Evolutionary conservation across 2,113 vertebrate genomes (phyloP), one percentile per base, ranked within the genome.

Genomic region (Erythrolamprus reginae): DNA sequence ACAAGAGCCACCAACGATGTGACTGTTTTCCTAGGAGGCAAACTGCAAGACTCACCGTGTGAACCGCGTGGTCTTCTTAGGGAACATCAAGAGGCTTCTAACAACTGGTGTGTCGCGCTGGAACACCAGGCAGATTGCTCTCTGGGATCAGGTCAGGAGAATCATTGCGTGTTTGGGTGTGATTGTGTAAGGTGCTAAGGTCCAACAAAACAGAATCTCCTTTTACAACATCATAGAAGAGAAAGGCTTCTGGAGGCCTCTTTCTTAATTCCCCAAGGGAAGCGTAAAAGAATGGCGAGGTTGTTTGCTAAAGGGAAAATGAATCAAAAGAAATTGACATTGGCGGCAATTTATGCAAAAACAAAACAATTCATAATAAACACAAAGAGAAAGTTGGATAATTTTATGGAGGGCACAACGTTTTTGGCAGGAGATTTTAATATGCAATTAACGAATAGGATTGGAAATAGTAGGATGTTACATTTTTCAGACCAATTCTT

Each of bases 51-150:
- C 98, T 95, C 99, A 99, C 96, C 97, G 98, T 0, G 98, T 99
- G 89, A 99, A 98, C 96, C 95, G 99, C 1, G 99, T 99, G 89
- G 98, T 99, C 53, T 99, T 99, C 97, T 96, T 99, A 95, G 99
- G 99, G 51, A 98, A 98, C 96, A 97, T 98, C 88, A 99, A 99
- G 95, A 96, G 98, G 19, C 97, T 99, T 84, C 96, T 99, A 90
- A 99, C 99, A 0, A 99, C 99, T 0, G 99, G 99, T 24, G 98
- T 99, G 85, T 99, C 99, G 13, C 98, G 98, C 95, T 99, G 99
- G 99, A 99, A 99, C 97, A 99, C 98, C 0, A 96, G 99, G 70
- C 98, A 99, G 97, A 98, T 99, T 4, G 98, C 98, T 6, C 97
- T 99, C 83, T 99, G 99, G 99, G 99, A 99, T 95, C 98, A 99